phyloP scores from a whole-genome alignment of 1,140 invertebrate species.

The Marisa cornuarietis region DNA sequence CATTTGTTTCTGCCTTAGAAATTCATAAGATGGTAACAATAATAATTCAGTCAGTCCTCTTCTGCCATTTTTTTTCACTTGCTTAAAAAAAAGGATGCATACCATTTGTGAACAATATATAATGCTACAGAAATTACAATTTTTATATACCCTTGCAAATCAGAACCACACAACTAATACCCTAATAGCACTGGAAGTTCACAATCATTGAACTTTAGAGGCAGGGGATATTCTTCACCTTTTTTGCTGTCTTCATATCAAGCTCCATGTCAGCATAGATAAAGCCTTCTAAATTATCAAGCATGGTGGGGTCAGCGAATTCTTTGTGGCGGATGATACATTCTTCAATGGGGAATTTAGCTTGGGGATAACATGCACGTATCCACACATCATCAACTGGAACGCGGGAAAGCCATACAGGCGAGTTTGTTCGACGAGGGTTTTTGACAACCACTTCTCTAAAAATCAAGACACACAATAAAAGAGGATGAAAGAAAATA shows the following conservation, averaged over 20 bases:
- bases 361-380: constrained; percentile 39
- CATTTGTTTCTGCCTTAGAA: too few relatives aligned
- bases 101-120: too few relatives aligned
- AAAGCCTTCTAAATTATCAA: constrained; percentile 43
- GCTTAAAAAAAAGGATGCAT: too few relatives aligned
- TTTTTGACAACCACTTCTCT: neutral
- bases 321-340: constrained; percentile 48
- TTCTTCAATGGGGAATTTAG: constrained; percentile 37
- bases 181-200: too few relatives aligned
- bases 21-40: too few relatives aligned
- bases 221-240: constrained; percentile 36
- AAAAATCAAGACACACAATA: neutral
- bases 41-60: too few relatives aligned
- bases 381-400: constrained; percentile 56
- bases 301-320: constrained; percentile 52
- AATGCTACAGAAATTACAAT: too few relatives aligned
- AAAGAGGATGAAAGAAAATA: neutral
- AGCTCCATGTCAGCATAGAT: constrained; percentile 50
- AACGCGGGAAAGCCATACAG: constrained; percentile 14
- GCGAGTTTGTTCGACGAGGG: neutral
- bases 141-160: too few relatives aligned
- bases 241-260: constrained; percentile 49
- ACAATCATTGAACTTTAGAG: neutral
- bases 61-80: too few relatives aligned
- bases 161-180: too few relatives aligned